Base-by-base conservation (phyloP, 1,140 invertebrate species). In the Drosophila funebris region DNA sequence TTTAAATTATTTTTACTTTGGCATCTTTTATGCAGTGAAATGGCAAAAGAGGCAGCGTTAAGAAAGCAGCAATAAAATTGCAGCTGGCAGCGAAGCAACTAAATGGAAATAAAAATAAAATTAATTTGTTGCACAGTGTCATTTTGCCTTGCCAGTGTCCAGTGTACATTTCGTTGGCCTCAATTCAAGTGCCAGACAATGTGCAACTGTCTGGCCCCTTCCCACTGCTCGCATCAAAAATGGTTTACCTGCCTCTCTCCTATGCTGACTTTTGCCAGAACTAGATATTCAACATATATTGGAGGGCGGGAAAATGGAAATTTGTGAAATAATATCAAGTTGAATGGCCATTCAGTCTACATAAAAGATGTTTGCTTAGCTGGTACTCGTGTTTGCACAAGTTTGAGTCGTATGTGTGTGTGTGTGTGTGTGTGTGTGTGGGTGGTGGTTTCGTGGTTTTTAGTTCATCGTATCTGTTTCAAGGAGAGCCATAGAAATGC, bases 281-380 rank as follows among this genome's bases (percentile, higher is more conserved):
- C n/a, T n/a, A n/a, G n/a, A n/a, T n/a, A n/a, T n/a, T n/a, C n/a
- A n/a, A n/a, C n/a, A n/a, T n/a, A n/a, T n/a, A n/a, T n/a, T n/a
- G n/a, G n/a, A n/a, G n/a, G n/a, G n/a, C n/a, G 13, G 43, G 11
- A 52, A 82, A 84, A 84, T 81, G 77, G 53, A 87, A 77, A 80
- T 81, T 87, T 66, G 56, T 63, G 60, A 83, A 84, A 84, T 84
- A 76, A 84, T 79, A 76, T 79, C 67, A 69, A 73, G 76, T 87
- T 85, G 81, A 78, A 78, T 87, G 81, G 77, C 66, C 66, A 76
- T 85, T 85, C 57, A 82, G 78, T 60, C 57, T 63, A 70, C 58
- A 82, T 78, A 87, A 85, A 78, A 73, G 78, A 82, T 85, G 74
- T 85, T 87, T 85, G 78, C 63, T 68, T 62, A 77, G 69, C 56